Evolutionary conservation across 2,888 invertebrate genomes (phyloP).

Genomic region (Didymodactylos carnosus): DNA sequence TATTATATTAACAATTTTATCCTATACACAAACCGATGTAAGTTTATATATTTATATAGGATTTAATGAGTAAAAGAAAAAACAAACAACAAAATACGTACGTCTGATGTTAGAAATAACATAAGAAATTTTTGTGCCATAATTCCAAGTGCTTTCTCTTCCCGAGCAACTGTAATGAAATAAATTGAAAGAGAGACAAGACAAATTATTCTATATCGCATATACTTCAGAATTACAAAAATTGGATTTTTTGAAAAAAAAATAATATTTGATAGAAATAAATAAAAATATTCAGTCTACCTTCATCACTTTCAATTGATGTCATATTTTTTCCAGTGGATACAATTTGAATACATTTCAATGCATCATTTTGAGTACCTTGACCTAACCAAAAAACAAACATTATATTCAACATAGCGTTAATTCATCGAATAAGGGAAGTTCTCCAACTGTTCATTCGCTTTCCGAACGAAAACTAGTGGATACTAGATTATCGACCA

Average conservation of each 20-base stretch:
- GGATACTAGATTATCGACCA: too few species aligned
- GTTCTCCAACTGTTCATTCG: too few species aligned
- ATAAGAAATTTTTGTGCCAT: conserved; percentile 52
- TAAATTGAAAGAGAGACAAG: too few species aligned
- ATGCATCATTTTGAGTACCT: not conserved
- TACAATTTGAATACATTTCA: not conserved
- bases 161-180: conserved; percentile 18
- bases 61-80: not conserved
- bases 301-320: not conserved
- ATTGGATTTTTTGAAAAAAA: too few species aligned
- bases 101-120: conserved; percentile 49
- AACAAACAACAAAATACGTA: conserved; percentile 24
- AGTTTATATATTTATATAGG: not conserved
- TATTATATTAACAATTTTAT: conserved; percentile 43
- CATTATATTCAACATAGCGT: too few species aligned
- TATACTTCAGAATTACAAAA: too few species aligned
- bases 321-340: not conserved
- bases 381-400: too few species aligned
- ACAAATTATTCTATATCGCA: too few species aligned
- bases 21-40: not conserved
- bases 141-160: conserved; percentile 48
- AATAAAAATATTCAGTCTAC: too few species aligned
- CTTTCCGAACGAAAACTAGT: too few species aligned
- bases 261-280: too few species aligned
- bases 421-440: too few species aligned